Percentiles rank a stretch among this genome's conserved stretches.
Evolutionary conservation across 2,888 invertebrate genomes (phyloP).

Genomic region (Plebejus argus): DNA sequence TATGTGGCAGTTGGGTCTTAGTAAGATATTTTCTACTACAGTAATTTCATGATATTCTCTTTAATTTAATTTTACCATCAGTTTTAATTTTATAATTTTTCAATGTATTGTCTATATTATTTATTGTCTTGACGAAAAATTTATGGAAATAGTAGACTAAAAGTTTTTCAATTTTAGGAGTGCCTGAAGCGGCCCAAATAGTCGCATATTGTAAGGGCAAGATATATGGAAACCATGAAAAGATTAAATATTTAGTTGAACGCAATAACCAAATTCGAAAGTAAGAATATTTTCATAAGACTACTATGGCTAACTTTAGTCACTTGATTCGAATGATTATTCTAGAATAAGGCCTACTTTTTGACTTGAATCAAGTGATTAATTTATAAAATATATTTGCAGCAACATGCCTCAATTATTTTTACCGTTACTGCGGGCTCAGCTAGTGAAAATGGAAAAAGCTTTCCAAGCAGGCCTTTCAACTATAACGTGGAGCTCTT

Average conservation of each 20-base stretch:
- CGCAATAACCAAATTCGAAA: slow-evolving; percentile 82
- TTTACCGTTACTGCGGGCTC: slow-evolving; percentile 84
- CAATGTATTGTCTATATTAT: too few relatives aligned
- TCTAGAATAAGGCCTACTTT: not conserved
- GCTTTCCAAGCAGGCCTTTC: slow-evolving; percentile 88
- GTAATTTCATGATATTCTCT: not conserved
- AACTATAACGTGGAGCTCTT: slow-evolving; percentile 90
- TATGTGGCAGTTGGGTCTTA: slow-evolving; percentile 87
- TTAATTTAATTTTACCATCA: not conserved
- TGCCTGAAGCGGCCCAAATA: slow-evolving; percentile 89
- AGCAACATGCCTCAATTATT: slow-evolving; percentile 85
- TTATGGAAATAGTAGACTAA: not conserved
- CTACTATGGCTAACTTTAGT: not conserved
- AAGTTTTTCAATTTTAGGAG: slow-evolving; percentile 63
- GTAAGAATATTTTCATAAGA: slow-evolving; percentile 44
- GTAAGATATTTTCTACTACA: slow-evolving; percentile 57
- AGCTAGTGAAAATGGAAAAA: slow-evolving; percentile 84
- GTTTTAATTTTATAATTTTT: too few relatives aligned
- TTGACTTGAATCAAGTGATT: not conserved
- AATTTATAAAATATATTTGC: slow-evolving; percentile 9
- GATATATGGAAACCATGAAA: slow-evolving; percentile 82
- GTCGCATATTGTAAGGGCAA: slow-evolving; percentile 87
- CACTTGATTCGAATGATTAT: not conserved
- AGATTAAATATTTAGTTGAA: slow-evolving; percentile 82
- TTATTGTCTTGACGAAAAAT: not conserved